Evolutionary conservation across 2,113 vertebrate genomes (phyloP).

Genomic region (Nothobranchius kuhntae): DNA sequence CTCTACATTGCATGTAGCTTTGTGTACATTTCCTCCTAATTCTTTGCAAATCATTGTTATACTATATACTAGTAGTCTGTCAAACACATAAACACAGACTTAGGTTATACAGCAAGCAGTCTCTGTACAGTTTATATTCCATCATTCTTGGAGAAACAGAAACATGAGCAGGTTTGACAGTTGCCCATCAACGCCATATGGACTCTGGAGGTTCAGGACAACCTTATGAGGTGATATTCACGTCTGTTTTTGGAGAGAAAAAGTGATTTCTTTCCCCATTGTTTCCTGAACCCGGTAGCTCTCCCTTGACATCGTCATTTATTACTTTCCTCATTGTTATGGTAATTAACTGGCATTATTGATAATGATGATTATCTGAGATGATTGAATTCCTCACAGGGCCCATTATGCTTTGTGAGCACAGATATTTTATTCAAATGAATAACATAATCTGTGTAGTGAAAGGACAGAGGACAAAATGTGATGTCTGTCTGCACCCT

Average conservation of each 20-base stretch:
- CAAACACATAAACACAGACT: neutral
- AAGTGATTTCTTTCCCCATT: conserved; percentile 43
- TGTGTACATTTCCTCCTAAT: neutral
- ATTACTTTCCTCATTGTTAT: conserved; percentile 77
- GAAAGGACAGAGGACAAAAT: conserved; percentile 67
- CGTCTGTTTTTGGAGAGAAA: conserved; percentile 17
- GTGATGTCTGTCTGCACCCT: conserved; percentile 62
- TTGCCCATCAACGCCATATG: conserved; percentile 38
- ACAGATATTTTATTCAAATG: conserved; percentile 77
- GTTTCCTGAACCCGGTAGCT: conserved; percentile 53
- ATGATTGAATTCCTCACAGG: conserved; percentile 78
- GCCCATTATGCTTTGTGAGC: conserved; percentile 72
- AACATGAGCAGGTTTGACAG: conserved; percentile 8
- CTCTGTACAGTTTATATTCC: neutral
- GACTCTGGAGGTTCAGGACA: conserved; percentile 25
- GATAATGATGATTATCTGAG: conserved; percentile 77
- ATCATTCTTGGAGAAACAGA: neutral
- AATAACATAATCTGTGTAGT: conserved; percentile 64
- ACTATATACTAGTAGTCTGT: too few relatives aligned
- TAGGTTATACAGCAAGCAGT: too few relatives aligned
- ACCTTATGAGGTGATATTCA: conserved; percentile 37
- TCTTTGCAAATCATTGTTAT: neutral
- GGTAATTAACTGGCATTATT: conserved; percentile 81
- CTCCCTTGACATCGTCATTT: conserved; percentile 70
- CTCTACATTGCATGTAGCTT: neutral